phyloP scores from a whole-genome alignment of 1,140 invertebrate species.

The Habropoda laboriosa region DNA sequence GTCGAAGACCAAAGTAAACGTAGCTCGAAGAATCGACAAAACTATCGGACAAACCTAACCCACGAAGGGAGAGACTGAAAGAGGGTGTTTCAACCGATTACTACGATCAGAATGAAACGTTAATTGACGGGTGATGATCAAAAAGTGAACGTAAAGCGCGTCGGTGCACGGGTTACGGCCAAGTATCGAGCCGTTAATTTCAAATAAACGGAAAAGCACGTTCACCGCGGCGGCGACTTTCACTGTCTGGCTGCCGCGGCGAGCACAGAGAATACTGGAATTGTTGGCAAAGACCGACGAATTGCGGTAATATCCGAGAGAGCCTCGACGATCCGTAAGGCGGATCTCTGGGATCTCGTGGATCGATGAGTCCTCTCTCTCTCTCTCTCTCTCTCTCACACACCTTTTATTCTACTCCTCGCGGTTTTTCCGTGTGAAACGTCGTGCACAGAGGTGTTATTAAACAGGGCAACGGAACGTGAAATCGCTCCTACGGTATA shows the following conservation, averaged over 20 bases:
- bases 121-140: conserved; percentile 11
- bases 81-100: too few relatives aligned
- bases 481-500: conserved; percentile 2
- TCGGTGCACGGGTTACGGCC: conserved; percentile 38
- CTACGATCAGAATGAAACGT: not conserved
- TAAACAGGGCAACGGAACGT: not conserved
- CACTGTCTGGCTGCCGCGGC: conserved; percentile 68
- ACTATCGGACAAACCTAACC: too few relatives aligned
- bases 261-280: conserved; percentile 71
- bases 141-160: conserved; percentile 42
- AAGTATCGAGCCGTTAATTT: conserved; percentile 63
- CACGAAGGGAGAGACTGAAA: too few relatives aligned
- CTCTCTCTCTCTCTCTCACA: too few relatives aligned
- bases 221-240: conserved; percentile 74
- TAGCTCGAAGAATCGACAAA: too few relatives aligned
- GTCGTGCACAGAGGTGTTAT: not conserved
- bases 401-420: too few relatives aligned
- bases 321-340: not conserved
- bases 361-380: not conserved
- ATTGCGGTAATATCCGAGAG: conserved; percentile 30
- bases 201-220: conserved; percentile 71
- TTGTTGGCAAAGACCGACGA: conserved; percentile 40
- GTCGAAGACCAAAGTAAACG: not conserved
- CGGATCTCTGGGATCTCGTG: not conserved
- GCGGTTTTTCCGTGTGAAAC: not conserved